Evolutionary conservation across 2,113 vertebrate genomes (phyloP).

Genomic region (Cololabis saira): DNA sequence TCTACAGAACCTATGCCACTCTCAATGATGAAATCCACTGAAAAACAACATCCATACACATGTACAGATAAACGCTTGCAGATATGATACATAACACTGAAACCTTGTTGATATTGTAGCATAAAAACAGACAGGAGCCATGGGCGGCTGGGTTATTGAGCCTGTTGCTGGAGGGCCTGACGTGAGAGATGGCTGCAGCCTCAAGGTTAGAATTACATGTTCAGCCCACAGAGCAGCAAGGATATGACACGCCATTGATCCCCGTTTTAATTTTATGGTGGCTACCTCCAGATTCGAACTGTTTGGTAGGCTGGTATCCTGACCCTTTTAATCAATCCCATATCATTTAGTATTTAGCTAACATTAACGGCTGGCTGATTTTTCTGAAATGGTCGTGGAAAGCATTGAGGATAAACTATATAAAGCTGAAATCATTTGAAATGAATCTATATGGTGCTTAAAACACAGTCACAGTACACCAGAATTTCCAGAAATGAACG

Average conservation of each 20-base stretch:
- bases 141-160: conserved; percentile 70
- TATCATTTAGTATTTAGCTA: conserved; percentile 72
- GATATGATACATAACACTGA: conserved; percentile 1
- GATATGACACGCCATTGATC: conserved; percentile 82
- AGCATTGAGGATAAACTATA: conserved; percentile 38
- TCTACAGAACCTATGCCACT: too few relatives aligned
- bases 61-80: neutral
- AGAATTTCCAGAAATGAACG: conserved; percentile 31
- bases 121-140: conserved; percentile 57
- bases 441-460: conserved; percentile 14
- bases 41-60: too few relatives aligned
- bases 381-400: conserved; percentile 36
- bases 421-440: conserved; percentile 26
- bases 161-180: conserved; percentile 56
- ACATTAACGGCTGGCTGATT: conserved; percentile 51
- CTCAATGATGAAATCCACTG: too few relatives aligned
- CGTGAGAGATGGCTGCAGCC: conserved; percentile 68
- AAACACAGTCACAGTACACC: conserved; percentile 6
- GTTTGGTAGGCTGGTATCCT: conserved; percentile 55
- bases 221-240: conserved; percentile 66
- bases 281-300: conserved; percentile 76
- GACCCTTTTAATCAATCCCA: conserved; percentile 76
- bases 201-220: conserved; percentile 73
- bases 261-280: conserved; percentile 83
- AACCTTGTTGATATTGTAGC: conserved; percentile 29